Evolutionary conservation across 30 jellyfish, hydroid and myxozoan genomes (phyloP), one percentile per base, ranked within the genome.

Genomic region (Nemopilema nomurai): DNA sequence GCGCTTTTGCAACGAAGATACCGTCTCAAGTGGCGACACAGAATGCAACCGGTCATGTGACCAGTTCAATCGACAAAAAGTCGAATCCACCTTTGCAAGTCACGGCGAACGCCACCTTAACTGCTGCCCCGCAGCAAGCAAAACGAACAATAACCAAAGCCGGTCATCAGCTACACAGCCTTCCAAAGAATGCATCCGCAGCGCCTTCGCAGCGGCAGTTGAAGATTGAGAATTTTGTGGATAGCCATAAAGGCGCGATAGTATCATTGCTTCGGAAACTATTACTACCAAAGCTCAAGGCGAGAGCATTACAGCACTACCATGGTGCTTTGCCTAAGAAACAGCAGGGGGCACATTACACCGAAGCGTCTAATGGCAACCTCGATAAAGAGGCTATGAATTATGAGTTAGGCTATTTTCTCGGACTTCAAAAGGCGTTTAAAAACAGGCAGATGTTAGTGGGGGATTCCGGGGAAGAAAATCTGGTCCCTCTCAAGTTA

Each of bases 351-450:
- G 51, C 71, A 7, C 71, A 67, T 20, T 86, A 62, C 29, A 49
- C 76, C 9, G 93, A 84, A 51, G 82, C 72, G 7, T 32, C 80
- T 16, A 67, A 74, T 53, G 77, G 84, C 1, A 84, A 84, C 50
- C 82, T 84, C 17, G 93, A 84, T 69, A 84, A 74, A 74, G 93
- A 84, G 57, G 93, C 93, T 18, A 84, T 84, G 93, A 84, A 84
- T 68, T 84, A 84, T 68, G 93, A 84, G 51, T 87, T 84, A 23
- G 93, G 93, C 19, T 84, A 84, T 72, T 84, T 84, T 33, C 52
- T 84, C 9, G 93, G 93, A 23, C 28, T 84, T 31, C 93, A 84
- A 64, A 84, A 84, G 52, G 93, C 93, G 51, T 84, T 69, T 49
- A 84, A 74, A 77, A 84, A 84, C 30, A 84, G 85, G 22, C 82